Conservation (phyloP, 2,797 vertebrate species). For the Spizella passerina region DNA sequence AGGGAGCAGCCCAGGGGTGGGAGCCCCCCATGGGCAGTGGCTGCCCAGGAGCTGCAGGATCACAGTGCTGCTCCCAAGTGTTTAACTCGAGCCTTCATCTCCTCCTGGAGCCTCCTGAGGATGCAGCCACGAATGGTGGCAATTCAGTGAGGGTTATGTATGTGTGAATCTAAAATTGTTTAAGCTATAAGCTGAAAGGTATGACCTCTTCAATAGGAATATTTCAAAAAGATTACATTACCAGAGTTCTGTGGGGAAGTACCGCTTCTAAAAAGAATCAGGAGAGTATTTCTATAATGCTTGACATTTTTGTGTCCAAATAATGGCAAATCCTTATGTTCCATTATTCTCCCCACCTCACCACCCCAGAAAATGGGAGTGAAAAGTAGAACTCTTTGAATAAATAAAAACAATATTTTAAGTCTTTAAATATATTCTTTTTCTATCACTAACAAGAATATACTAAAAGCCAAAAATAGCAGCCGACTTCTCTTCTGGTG, state of each 20-base stretch:
- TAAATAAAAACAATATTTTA: background rate
- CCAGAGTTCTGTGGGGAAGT: background rate
- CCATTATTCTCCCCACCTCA: background rate
- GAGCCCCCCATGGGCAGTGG: rapidly evolving
- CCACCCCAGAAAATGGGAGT: background rate
- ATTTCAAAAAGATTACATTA: background rate
- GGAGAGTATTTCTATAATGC: background rate
- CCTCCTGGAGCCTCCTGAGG: background rate
- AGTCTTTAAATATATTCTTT: background rate
- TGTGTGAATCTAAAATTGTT: background rate
- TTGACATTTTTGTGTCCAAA: background rate
- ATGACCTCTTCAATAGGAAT: background rate
- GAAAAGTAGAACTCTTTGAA: background rate
- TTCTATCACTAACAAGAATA: background rate
- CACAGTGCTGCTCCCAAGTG: background rate
- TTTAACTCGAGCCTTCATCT: background rate
- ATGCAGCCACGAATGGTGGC: background rate
- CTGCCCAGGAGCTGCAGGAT: background rate
- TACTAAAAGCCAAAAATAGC: background rate
- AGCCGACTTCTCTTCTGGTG: background rate
- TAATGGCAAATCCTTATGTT: background rate
- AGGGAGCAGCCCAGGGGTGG: background rate
- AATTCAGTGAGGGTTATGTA: background rate
- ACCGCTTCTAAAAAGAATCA: background rate
- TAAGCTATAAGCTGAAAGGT: background rate